These are phyloP conservation scores for Chamaea fasciata DNA, from an alignment of 2,113 vertebrate species.

Conservation along the genomic window DNA sequence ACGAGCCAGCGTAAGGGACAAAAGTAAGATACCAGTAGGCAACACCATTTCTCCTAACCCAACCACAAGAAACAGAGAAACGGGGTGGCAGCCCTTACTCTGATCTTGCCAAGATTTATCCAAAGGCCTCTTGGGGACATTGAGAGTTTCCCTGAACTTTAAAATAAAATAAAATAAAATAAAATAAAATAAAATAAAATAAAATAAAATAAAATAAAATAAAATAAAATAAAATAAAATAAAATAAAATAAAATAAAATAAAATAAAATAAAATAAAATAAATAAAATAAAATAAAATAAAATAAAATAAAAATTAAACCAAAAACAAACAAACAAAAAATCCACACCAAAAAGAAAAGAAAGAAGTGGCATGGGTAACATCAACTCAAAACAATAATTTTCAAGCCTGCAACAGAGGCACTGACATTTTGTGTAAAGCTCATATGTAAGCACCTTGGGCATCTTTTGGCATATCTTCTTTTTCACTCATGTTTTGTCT, in stretches of 20 bases:
- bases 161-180: background rate
- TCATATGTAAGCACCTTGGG: background rate
- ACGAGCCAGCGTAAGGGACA: background rate
- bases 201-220: background rate
- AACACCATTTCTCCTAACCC: background rate
- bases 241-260: background rate
- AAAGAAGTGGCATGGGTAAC: background rate
- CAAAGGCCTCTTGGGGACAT: background rate
- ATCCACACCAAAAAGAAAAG: background rate
- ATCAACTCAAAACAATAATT: background rate
- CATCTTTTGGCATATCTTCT: background rate
- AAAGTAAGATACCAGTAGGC: background rate
- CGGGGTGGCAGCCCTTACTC: rapidly evolving
- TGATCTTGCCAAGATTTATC: background rate
- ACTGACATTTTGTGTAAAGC: background rate
- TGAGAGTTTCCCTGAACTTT: background rate
- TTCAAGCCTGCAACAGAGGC: background rate
- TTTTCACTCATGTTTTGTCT: background rate
- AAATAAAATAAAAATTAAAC: background rate
- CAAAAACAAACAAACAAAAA: background rate
- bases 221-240: background rate
- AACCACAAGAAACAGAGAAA: background rate
- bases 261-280: background rate
- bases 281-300: no score
- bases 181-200: background rate